phyloP scores from a whole-genome alignment of 2,113 vertebrate species.

The Coracopsis vasa region DNA sequence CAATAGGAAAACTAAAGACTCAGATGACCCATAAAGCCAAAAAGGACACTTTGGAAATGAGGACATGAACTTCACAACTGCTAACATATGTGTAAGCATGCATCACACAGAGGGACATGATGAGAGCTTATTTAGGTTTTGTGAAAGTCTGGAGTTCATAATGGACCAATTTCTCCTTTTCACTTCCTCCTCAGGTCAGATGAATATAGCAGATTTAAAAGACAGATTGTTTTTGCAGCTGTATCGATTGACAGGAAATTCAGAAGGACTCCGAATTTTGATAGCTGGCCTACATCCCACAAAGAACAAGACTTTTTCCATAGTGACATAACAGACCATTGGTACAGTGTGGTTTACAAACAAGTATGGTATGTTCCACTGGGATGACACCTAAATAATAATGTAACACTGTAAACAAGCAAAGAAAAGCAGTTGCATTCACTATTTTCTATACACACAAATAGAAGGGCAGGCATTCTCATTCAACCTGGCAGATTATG shows the following conservation, averaged over 20 bases:
- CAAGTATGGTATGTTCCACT: background rate
- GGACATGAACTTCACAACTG: background rate
- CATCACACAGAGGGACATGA: background rate
- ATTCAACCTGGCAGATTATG: background rate
- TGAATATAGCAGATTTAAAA: background rate
- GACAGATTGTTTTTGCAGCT: background rate
- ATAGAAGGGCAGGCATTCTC: background rate
- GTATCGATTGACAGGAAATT: background rate
- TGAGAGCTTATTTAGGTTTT: background rate
- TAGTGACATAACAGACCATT: background rate
- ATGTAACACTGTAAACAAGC: background rate
- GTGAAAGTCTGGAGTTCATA: background rate
- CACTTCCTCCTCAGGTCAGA: background rate
- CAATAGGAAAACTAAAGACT: background rate
- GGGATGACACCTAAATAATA: background rate
- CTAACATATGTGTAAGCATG: rapidly evolving
- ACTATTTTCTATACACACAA: background rate
- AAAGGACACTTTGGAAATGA: background rate
- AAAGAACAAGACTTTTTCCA: background rate
- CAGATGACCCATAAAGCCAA: background rate
- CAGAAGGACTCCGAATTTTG: background rate
- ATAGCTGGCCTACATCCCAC: background rate
- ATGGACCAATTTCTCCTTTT: background rate
- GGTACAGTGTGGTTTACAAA: background rate
- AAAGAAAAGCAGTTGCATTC: background rate